These are phyloP conservation scores for Microplitis manilae DNA, from an alignment of 2,888 invertebrate species.

Conservation along the genomic window DNA sequence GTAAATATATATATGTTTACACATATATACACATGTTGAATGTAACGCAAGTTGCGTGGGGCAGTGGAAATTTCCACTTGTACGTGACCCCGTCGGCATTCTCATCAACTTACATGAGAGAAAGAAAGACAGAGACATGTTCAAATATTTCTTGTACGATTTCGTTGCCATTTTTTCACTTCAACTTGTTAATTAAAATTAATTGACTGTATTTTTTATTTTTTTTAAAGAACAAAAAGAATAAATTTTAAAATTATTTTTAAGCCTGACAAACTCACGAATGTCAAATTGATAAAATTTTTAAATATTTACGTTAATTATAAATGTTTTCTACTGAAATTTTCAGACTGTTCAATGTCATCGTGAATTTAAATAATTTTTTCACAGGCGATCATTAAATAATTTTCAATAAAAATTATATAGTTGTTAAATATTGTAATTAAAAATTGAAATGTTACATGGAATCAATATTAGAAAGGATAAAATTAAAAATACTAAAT, in stretches of 20 bases:
- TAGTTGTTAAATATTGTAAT: neutral
- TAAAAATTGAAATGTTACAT: neutral
- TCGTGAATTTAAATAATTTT: no score
- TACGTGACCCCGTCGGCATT: conserved; percentile 47
- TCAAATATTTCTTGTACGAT: neutral
- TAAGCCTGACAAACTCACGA: no score
- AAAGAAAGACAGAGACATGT: conserved; percentile 3
- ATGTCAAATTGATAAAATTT: no score
- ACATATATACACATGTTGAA: conserved; percentile 3
- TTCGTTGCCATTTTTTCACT: neutral
- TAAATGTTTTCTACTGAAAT: no score
- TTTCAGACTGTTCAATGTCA: no score
- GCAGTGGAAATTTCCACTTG: conserved; percentile 57
- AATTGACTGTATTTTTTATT: no score
- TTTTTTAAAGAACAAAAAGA: no score
- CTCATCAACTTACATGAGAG: conserved; percentile 20
- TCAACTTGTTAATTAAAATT: no score
- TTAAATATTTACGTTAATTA: no score
- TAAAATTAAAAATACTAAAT: neutral
- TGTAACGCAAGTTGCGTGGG: conserved; percentile 43
- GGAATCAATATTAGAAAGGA: neutral
- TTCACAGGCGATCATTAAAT: no score
- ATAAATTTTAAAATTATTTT: no score
- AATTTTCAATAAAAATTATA: no score
- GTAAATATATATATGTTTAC: neutral